phyloP scores from a whole-genome alignment of 2,797 vertebrate genomes.

The Labeo calbasu region DNA sequence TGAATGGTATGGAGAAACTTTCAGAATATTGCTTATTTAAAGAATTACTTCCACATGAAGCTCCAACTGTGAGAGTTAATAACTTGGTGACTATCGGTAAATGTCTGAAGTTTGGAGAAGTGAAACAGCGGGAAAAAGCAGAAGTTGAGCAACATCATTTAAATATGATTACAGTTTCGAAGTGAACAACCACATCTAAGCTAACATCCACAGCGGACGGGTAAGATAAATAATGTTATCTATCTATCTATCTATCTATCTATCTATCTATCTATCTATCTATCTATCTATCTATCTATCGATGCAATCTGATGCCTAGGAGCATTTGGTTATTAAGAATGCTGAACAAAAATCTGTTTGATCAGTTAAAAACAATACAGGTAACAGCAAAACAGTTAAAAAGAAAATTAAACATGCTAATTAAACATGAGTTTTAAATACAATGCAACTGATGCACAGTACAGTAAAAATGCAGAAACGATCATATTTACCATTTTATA shows the following conservation, averaged over 20 bases:
- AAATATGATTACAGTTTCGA: neutral
- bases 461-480: neutral
- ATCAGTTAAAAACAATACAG: neutral
- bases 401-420: neutral
- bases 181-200: neutral
- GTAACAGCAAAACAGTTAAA: neutral
- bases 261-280: neutral
- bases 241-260: neutral
- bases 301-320: neutral
- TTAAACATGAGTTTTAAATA: neutral
- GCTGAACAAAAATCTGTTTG: neutral
- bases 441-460: neutral
- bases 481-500: neutral
- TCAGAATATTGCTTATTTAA: neutral
- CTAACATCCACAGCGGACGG: neutral
- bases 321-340: neutral
- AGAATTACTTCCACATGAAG: neutral
- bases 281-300: neutral
- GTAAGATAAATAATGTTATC: neutral
- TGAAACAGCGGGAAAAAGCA: conserved; percentile 27
- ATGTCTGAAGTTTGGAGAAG: neutral
- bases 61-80: neutral
- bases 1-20: neutral
- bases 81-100: neutral
- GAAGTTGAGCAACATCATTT: conserved; percentile 30